Evolutionary conservation across 1,140 invertebrate genomes (phyloP).

Genomic region (Drosophila oshimai): DNA sequence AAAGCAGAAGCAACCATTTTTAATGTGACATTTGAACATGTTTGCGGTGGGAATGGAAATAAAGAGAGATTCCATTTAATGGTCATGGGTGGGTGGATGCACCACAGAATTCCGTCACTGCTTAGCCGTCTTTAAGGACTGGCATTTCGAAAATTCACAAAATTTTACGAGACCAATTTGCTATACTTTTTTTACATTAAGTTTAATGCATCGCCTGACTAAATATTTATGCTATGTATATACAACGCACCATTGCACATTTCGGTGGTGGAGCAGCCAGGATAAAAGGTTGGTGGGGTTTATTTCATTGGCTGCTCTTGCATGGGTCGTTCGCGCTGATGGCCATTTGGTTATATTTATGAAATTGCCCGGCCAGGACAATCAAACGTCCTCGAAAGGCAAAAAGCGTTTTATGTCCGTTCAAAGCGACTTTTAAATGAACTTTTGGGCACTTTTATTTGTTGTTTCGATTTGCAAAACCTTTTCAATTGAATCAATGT

Average conservation of each 20-base stretch:
- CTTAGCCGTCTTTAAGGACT: slow-evolving; percentile 54
- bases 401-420: slow-evolving; percentile 4
- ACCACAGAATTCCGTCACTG: neutral
- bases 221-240: slow-evolving; percentile 72
- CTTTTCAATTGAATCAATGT: neutral
- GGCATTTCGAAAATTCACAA: slow-evolving; percentile 18
- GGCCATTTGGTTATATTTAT: slow-evolving; percentile 35
- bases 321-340: slow-evolving; percentile 4
- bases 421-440: slow-evolving; percentile 43
- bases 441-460: slow-evolving; percentile 2
- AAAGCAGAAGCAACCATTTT: slow-evolving; percentile 47
- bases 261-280: neutral
- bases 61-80: slow-evolving; percentile 48
- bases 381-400: slow-evolving; percentile 3
- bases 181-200: slow-evolving; percentile 58
- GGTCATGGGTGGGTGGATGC: neutral
- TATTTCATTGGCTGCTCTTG: slow-evolving; percentile 16
- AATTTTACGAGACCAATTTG: slow-evolving; percentile 37
- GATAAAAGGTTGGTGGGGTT: neutral
- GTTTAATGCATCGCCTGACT: slow-evolving; percentile 67
- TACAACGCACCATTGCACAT: slow-evolving; percentile 67
- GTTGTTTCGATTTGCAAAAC: neutral
- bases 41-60: slow-evolving; percentile 30
- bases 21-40: slow-evolving; percentile 60
- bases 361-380: slow-evolving; percentile 10